Percentiles rank a stretch among this genome's conserved stretches.
Evolutionary conservation across 2,888 invertebrate genomes (phyloP).

Genomic region (Strigamia transsilvanica): DNA sequence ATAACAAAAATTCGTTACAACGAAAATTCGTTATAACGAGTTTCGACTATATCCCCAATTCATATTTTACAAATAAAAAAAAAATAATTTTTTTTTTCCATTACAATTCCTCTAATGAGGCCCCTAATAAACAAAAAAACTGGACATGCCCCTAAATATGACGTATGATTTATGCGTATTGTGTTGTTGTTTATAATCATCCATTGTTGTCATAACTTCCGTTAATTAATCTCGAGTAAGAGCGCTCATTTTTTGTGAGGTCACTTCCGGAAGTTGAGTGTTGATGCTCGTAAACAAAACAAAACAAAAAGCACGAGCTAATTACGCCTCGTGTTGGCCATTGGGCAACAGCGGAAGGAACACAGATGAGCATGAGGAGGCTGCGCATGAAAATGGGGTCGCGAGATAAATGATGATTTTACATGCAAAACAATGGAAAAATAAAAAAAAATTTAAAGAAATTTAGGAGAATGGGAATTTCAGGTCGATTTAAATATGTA

Average conservation of each 20-base stretch:
- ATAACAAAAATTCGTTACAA: no score
- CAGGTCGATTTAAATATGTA: no score
- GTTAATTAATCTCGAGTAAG: background rate
- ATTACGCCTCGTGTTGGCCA: slow-evolving; percentile 7
- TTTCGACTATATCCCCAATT: no score
- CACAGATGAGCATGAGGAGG: background rate
- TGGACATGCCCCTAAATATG: no score
- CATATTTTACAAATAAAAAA: no score
- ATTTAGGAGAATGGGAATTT: no score
- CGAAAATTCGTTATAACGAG: no score
- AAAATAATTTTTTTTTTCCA: no score
- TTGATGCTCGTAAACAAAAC: background rate
- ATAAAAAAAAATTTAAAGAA: no score
- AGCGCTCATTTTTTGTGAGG: background rate
- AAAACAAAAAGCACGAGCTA: background rate
- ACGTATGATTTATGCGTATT: background rate
- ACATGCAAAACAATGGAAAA: background rate
- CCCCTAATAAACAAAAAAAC: no score
- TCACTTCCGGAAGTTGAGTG: slow-evolving; percentile 30
- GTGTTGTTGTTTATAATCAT: background rate
- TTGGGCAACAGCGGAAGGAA: slow-evolving; percentile 8
- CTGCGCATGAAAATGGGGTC: background rate
- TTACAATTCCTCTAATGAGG: no score
- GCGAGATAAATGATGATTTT: slow-evolving; percentile 5
- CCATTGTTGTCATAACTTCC: background rate